These are phyloP conservation scores for Hemicordylus capensis DNA, from an alignment of 2,113 vertebrate species.

Conservation along the genomic window DNA sequence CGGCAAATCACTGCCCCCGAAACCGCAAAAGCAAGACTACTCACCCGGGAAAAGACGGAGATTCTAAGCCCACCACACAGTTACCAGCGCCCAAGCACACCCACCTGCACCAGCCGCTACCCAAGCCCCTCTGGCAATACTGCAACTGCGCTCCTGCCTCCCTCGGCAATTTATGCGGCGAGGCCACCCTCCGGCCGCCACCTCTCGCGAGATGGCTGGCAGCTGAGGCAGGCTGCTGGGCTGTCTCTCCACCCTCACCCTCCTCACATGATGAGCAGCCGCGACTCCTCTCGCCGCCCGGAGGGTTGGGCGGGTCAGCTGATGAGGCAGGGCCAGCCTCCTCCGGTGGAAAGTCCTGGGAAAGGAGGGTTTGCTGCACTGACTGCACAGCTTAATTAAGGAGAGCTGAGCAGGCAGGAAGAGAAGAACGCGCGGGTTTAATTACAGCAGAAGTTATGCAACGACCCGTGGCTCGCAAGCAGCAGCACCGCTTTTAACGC, in stretches of 20 bases:
- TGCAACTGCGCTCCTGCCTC: rapidly evolving
- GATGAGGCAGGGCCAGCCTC: background rate
- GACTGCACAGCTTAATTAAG: too few species aligned
- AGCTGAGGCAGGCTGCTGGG: too few species aligned
- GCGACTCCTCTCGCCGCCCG: too few species aligned
- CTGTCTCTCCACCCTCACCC: rapidly evolving
- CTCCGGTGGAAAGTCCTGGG: background rate
- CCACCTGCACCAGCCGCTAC: rapidly evolving
- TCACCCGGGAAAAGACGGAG: background rate
- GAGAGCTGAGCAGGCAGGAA: too few species aligned
- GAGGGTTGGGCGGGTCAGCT: background rate
- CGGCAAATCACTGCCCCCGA: too few species aligned
- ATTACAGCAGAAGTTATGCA: background rate
- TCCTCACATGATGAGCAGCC: background rate
- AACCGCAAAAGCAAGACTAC: background rate
- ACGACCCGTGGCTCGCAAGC: background rate
- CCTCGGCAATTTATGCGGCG: constrained; percentile 40
- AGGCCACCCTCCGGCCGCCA: background rate
- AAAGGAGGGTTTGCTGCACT: too few species aligned
- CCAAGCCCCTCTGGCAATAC: rapidly evolving
- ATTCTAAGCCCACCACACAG: rapidly evolving
- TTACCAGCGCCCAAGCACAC: too few species aligned
- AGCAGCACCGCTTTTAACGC: background rate
- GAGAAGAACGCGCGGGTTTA: background rate
- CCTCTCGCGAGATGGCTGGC: constrained; percentile 46